phyloP scores from a whole-genome alignment of 2,888 invertebrate genomes.

The Onchidella celtica region DNA sequence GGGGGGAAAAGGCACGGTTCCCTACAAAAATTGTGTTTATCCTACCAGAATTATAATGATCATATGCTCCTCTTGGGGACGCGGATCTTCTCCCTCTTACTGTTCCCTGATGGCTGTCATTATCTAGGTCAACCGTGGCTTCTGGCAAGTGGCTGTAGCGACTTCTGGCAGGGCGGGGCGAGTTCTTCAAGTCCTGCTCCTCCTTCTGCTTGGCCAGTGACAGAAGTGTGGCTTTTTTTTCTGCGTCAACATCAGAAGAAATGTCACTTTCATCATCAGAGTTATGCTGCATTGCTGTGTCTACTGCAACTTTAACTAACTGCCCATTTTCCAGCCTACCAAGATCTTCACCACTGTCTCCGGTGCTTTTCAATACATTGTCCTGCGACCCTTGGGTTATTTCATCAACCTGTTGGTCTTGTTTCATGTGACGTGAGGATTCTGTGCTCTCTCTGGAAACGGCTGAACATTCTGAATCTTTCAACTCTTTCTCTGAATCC shows the following conservation, averaged over 20 bases:
- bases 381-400: no score
- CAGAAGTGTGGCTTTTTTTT: not conserved
- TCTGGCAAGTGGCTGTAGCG: slow-evolving; percentile 1
- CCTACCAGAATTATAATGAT: not conserved
- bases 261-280: not conserved
- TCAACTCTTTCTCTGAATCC: slow-evolving; percentile 8
- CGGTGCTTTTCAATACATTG: no score
- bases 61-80: not conserved
- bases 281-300: not conserved
- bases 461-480: not conserved
- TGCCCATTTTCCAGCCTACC: not conserved
- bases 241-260: not conserved
- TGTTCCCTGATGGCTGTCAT: not conserved
- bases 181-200: not conserved
- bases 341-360: not conserved
- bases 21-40: not conserved
- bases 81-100: not conserved
- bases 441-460: slow-evolving; percentile 21
- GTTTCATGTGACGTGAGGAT: not conserved
- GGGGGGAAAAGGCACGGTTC: not conserved
- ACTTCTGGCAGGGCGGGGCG: not conserved
- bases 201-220: not conserved
- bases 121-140: slow-evolving; percentile 5
- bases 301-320: not conserved
- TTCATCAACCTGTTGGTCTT: not conserved